Evolutionary conservation across 2,888 invertebrate species (phyloP), one percentile per base, ranked within the genome.

Genomic region (Cataglyphis livida): DNA sequence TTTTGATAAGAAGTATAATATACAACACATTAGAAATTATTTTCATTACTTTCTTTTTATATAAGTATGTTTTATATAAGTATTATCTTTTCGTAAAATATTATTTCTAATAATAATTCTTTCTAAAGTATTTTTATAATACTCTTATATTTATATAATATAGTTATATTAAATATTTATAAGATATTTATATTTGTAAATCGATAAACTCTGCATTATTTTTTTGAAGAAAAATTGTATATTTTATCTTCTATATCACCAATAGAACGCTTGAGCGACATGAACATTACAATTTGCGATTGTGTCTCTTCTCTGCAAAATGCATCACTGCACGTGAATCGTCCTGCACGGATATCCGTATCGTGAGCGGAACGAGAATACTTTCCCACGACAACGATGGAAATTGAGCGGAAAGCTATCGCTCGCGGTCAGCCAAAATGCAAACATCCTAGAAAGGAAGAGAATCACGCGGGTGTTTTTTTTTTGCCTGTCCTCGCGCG

Each of bases 341-440:
- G 51, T 65, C 38, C n/a, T 28, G 38, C 38, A 35, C n/a, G 51
- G 18, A 51, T 75, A 38, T 65, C 66, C 57, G 28, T 41, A 76
- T 66, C 18, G 59, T 18, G 12, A 4, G 1, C 21, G 62, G 54
- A 73, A n/a, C 10, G 35, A 32, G 25, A 64, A 68, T 62, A 54
- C 65, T 83, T 82, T 84, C 83, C 54, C 74, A 71, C 65, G 65
- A 84, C 64, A 74, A 38, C 65, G 41, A 3, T 44, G 54, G 68
- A 84, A 84, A 84, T 84, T 78, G 82, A 74, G 74, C 75, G 82
- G 82, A 84, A 84, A 82, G 64, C 64, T n/a, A 32, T 15, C 41
- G 35, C 18, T 25, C 61, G 51, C 51, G 62, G 44, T 51, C 28
- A 54, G 44, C 28, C 65, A 1, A 76, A 66, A 41, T 74, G 41